Percentiles rank a stretch among this genome's conserved stretches.
These are phyloP conservation scores for Ormia ochracea DNA, from an alignment of 2,888 invertebrate species.

Conservation along the genomic window DNA sequence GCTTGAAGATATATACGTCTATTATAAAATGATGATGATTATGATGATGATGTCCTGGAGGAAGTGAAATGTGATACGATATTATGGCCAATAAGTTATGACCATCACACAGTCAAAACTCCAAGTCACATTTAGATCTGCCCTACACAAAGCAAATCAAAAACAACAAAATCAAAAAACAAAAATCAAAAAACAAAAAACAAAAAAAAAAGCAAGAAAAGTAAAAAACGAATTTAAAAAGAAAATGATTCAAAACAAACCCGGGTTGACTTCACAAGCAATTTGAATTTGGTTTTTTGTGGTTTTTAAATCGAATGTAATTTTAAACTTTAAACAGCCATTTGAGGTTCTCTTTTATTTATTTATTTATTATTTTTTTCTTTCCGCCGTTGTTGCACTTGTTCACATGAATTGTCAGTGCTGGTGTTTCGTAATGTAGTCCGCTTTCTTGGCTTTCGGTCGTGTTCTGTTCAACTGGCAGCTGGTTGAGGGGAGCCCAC, in stretches of 20 bases:
- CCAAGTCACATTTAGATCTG: slow-evolving; percentile 35
- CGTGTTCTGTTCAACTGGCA: background rate
- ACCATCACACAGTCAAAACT: slow-evolving; percentile 64
- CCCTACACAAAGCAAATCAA: too few species aligned
- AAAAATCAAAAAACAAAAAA: background rate
- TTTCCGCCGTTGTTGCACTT: slow-evolving; percentile 37
- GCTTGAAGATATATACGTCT: slow-evolving; percentile 66
- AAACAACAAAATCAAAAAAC: too few species aligned
- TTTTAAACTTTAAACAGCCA: slow-evolving; percentile 52
- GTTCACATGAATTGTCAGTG: slow-evolving; percentile 52
- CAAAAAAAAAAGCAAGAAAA: slow-evolving; percentile 5
- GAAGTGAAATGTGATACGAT: slow-evolving; percentile 77
- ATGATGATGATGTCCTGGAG: slow-evolving; percentile 74
- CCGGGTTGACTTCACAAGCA: slow-evolving; percentile 49
- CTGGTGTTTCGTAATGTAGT: slow-evolving; percentile 42
- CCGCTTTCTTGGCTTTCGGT: slow-evolving; percentile 10
- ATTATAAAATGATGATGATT: slow-evolving; percentile 34
- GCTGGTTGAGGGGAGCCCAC: slow-evolving; percentile 14
- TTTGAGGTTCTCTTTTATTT: slow-evolving; percentile 37
- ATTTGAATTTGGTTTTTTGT: slow-evolving; percentile 55
- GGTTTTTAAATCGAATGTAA: slow-evolving; percentile 63
- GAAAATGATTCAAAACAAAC: slow-evolving; percentile 27
- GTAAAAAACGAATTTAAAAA: background rate
- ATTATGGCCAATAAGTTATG: slow-evolving; percentile 53
- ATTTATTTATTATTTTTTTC: background rate